Percentiles rank a stretch among this genome's conserved stretches.
Conservation (phyloP, 2,113 vertebrate genomes). For the Corythoichthys haematopterus region DNA sequence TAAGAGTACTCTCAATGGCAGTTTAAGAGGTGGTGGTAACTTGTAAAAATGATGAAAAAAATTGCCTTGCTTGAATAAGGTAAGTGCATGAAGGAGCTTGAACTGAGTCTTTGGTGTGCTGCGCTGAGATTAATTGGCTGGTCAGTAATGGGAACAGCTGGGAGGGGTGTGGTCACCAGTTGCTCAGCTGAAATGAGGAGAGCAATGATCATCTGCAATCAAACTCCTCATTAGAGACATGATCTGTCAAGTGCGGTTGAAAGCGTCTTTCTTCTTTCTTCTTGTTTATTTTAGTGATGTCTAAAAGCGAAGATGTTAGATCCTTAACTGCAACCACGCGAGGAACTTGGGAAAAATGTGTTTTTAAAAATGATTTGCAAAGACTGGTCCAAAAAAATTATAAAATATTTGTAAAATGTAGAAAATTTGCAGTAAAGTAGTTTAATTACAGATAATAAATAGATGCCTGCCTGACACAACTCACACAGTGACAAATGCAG, state of each 20-base stretch:
- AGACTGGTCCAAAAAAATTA: not conserved
- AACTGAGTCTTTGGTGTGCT: slow-evolving; percentile 17
- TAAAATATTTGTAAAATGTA: not conserved
- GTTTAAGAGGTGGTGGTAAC: slow-evolving; percentile 6
- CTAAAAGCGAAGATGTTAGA: not conserved
- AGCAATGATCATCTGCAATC: slow-evolving; percentile 33
- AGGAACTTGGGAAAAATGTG: not conserved
- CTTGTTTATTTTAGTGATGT: slow-evolving; percentile 9
- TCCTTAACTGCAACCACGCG: not conserved
- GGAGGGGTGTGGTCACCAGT: slow-evolving; percentile 26
- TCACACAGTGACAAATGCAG: not conserved
- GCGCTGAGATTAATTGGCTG: slow-evolving; percentile 43
- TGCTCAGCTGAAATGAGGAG: slow-evolving; percentile 25
- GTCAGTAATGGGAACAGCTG: slow-evolving; percentile 42
- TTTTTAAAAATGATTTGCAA: not conserved
- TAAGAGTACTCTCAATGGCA: slow-evolving; percentile 15
- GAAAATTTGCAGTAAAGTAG: not conserved
- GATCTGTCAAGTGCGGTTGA: slow-evolving; percentile 17
- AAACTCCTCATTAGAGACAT: slow-evolving; percentile 41
- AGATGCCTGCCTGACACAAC: not conserved
- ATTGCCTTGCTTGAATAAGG: slow-evolving; percentile 26
- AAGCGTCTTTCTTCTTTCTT: not conserved
- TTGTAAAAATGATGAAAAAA: slow-evolving; percentile 6
- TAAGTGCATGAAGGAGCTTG: slow-evolving; percentile 14
- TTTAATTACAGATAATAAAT: too few relatives aligned